Conservation (phyloP, 1,140 invertebrate species). For the Brachystomella parvula region DNA sequence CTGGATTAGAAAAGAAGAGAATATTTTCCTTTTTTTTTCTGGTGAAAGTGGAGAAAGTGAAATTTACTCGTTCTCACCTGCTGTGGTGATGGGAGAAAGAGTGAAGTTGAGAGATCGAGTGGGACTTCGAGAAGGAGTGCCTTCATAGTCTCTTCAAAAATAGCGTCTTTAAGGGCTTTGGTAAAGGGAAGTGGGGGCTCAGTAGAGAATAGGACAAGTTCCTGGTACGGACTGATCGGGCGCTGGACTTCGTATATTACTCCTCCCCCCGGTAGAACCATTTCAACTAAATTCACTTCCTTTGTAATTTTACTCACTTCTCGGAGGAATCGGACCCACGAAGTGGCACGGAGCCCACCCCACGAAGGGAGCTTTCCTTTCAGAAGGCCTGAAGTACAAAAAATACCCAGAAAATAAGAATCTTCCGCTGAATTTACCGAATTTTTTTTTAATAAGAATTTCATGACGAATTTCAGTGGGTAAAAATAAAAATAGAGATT, state of each 20-base stretch:
- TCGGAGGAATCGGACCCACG: slow-evolving; percentile 34
- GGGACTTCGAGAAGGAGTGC: slow-evolving; percentile 37
- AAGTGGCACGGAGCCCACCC: slow-evolving; percentile 31
- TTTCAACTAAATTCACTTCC: slow-evolving; percentile 36
- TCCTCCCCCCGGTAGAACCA: slow-evolving; percentile 30
- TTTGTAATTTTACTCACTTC: slow-evolving; percentile 22
- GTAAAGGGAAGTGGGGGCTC: slow-evolving; percentile 33
- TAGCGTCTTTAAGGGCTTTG: slow-evolving; percentile 36
- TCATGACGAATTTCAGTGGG: too few relatives aligned
- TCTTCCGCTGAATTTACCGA: too few relatives aligned
- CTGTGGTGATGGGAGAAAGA: slow-evolving; percentile 22
- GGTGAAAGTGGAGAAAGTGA: neutral
- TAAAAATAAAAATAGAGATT: too few relatives aligned
- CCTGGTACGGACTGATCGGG: slow-evolving; percentile 28
- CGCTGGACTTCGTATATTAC: slow-evolving; percentile 32
- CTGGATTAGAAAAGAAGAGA: neutral
- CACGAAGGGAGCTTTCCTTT: slow-evolving; percentile 19
- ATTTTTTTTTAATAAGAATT: too few relatives aligned
- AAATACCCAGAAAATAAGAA: too few relatives aligned
- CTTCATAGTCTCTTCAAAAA: slow-evolving; percentile 37
- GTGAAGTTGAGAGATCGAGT: slow-evolving; percentile 35
- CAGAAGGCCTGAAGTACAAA: too few relatives aligned
- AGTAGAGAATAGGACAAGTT: slow-evolving; percentile 35
- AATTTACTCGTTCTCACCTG: neutral
- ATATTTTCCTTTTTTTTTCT: neutral